Conservation (phyloP, 1,140 invertebrate genomes). For the Yoshiicerus persimilis region DNA sequence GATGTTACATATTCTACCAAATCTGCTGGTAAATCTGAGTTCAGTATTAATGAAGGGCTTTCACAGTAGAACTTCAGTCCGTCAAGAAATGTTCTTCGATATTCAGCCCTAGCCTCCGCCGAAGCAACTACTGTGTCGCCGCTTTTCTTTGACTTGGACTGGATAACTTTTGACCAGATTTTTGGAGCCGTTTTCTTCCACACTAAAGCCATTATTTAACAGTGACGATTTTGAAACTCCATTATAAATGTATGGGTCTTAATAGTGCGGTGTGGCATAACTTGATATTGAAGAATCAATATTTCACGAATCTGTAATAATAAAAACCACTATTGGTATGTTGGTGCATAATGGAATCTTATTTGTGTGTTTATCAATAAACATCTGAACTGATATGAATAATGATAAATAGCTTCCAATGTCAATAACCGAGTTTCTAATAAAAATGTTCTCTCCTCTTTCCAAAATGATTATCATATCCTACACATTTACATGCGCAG, state of each 20-base stretch:
- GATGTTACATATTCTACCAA: conserved; percentile 32
- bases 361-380: too few relatives aligned
- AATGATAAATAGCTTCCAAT: too few relatives aligned
- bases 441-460: too few relatives aligned
- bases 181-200: neutral
- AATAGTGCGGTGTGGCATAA: too few relatives aligned
- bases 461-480: too few relatives aligned
- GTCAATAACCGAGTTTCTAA: too few relatives aligned
- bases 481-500: too few relatives aligned
- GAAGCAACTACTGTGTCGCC: neutral
- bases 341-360: too few relatives aligned
- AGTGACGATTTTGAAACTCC: neutral
- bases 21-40: conserved; percentile 30
- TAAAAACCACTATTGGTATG: too few relatives aligned
- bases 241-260: neutral
- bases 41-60: conserved; percentile 22
- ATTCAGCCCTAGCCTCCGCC: neutral
- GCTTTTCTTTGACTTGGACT: neutral
- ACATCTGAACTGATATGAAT: too few relatives aligned
- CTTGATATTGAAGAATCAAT: neutral
- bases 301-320: neutral
- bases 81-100: conserved; percentile 24
- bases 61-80: conserved; percentile 32
- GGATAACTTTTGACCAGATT: neutral
- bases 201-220: neutral